Evolutionary conservation across 2,888 invertebrate species (phyloP).

Genomic region (Leptothorax acervorum): DNA sequence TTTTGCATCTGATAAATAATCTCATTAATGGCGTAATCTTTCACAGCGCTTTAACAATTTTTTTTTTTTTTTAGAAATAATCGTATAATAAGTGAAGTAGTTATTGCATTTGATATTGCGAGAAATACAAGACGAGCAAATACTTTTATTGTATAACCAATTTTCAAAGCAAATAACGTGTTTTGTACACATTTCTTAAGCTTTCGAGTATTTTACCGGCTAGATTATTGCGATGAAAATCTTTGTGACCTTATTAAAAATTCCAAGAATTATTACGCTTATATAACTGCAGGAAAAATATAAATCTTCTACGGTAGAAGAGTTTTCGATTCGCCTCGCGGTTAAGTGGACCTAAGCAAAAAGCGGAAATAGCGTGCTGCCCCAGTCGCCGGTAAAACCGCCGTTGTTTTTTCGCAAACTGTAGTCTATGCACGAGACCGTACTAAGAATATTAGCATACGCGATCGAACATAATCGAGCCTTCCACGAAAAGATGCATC

Average conservation of each 20-base stretch:
- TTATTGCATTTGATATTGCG: background rate
- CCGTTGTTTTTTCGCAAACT: constrained; percentile 25
- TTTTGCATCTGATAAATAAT: background rate
- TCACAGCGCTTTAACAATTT: background rate
- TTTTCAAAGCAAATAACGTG: background rate
- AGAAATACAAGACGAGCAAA: background rate
- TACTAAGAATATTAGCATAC: constrained; percentile 37
- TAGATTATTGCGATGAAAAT: constrained; percentile 21
- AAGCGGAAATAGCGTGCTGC: constrained; percentile 46
- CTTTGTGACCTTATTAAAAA: constrained; percentile 32
- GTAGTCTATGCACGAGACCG: constrained; percentile 38
- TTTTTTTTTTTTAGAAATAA: background rate
- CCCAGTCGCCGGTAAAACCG: constrained; percentile 19
- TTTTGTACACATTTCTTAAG: constrained; percentile 3
- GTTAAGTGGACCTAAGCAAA: constrained; percentile 48
- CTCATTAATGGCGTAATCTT: background rate
- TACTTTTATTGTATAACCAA: background rate
- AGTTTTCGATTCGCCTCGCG: constrained; percentile 45
- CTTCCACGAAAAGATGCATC: constrained; percentile 32
- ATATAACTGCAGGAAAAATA: constrained; percentile 41
- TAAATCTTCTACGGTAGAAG: constrained; percentile 43
- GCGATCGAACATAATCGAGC: constrained; percentile 39
- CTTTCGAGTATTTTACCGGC: background rate
- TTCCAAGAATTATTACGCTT: constrained; percentile 45
- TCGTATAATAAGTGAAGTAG: background rate